Conservation (phyloP, 2,888 invertebrate species). For the Diarsia dahlii region DNA sequence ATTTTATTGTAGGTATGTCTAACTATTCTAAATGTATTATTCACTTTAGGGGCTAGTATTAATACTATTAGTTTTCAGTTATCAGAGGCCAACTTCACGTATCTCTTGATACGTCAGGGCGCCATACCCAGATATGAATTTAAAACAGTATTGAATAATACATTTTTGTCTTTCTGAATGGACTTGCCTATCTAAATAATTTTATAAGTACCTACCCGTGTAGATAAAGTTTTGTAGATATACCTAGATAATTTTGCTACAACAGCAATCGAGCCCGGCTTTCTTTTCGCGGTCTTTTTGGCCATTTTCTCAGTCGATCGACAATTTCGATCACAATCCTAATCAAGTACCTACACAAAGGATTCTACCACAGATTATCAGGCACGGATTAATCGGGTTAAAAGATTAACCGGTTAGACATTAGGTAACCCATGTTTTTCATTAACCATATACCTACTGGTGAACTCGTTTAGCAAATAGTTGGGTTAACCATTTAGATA, state of each 20-base stretch:
- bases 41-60: background rate
- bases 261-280: background rate
- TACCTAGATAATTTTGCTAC: constrained; percentile 7
- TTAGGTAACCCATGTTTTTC: background rate
- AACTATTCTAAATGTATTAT: constrained; percentile 22
- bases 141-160: constrained; percentile 27
- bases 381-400: background rate
- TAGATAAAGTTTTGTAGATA: constrained; percentile 27
- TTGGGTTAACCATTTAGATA: too few relatives aligned
- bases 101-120: constrained; percentile 36
- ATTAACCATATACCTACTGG: too few relatives aligned
- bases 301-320: background rate
- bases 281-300: constrained; percentile 7
- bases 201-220: background rate
- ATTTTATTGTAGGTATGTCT: constrained; percentile 15
- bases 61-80: background rate
- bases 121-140: constrained; percentile 35
- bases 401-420: background rate
- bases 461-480: too few relatives aligned
- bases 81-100: constrained; percentile 28
- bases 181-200: constrained; percentile 27
- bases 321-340: background rate
- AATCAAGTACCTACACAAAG: background rate
- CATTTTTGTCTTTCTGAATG: constrained; percentile 24
- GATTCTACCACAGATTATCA: background rate